A percentile compares a stretch with the other conserved stretches of the same genome.
Conservation (phyloP, 2,888 invertebrate species). For the Tolmerus cingulatus region DNA sequence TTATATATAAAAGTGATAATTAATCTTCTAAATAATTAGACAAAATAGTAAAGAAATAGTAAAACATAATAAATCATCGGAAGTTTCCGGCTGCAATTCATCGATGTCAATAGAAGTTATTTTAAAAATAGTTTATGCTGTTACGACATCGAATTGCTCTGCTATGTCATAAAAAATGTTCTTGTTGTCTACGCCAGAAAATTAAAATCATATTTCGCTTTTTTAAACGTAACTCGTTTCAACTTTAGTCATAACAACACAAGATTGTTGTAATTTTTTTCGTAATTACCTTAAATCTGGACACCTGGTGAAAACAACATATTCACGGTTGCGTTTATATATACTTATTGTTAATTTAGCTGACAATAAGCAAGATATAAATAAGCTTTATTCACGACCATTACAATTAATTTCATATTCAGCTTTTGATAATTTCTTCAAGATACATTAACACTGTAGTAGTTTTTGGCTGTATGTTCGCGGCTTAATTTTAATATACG, state of each 20-base stretch:
- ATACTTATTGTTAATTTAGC: not conserved
- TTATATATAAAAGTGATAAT: not conserved
- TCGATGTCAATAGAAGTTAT: not conserved
- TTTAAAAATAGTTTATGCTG: not conserved
- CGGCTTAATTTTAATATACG: not conserved
- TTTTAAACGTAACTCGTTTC: not conserved
- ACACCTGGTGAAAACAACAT: not conserved
- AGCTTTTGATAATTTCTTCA: not conserved
- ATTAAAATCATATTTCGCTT: not conserved
- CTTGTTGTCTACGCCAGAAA: not conserved
- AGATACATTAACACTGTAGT: not conserved
- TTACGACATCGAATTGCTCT: not conserved
- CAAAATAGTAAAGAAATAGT: not conserved
- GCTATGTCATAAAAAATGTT: not conserved
- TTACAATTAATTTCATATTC: not conserved
- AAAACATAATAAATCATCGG: not conserved
- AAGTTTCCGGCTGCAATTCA: not conserved
- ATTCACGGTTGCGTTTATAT: not conserved
- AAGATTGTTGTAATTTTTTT: not conserved
- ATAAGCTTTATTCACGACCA: not conserved
- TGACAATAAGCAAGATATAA: not conserved
- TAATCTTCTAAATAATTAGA: not conserved
- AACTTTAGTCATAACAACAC: not conserved
- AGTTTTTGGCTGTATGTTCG: not conserved
- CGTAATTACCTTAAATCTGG: not conserved